Percentiles rank a stretch among this genome's conserved stretches.
phyloP scores from a whole-genome alignment of 2,888 invertebrate species.

The Leucoma salicis region DNA sequence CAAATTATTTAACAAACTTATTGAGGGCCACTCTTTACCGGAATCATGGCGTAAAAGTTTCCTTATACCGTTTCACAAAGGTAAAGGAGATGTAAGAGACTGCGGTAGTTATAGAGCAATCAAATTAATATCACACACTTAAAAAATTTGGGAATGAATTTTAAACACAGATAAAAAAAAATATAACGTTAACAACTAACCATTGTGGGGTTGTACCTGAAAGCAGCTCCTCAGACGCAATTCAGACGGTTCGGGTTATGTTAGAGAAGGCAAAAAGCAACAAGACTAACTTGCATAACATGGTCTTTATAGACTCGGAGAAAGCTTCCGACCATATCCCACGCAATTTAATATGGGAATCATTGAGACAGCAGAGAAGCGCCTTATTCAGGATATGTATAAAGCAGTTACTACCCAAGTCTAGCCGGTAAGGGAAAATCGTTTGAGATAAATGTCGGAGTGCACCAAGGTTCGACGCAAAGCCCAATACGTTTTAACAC shows the following conservation, averaged over 20 bases:
- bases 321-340: slow-evolving; percentile 1
- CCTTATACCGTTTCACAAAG: slow-evolving; percentile 1
- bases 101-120: slow-evolving; percentile 9
- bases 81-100: slow-evolving; percentile 2
- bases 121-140: slow-evolving; percentile 7
- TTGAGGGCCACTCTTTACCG: neutral
- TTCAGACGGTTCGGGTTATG: no score
- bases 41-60: slow-evolving; percentile 1
- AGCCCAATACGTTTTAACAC: no score
- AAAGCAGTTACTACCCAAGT: no score
- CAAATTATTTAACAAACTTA: neutral
- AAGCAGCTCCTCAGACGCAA: neutral
- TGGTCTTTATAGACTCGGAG: slow-evolving; percentile 1
- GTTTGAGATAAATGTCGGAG: no score
- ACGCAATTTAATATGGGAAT: neutral
- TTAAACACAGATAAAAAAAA: slow-evolving; percentile 2
- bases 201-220: neutral
- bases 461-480: no score
- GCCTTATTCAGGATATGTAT: no score
- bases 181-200: neutral
- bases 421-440: no score
- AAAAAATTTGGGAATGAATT: slow-evolving; percentile 7
- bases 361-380: no score
- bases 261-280: neutral
- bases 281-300: no score